Evolutionary conservation across 2,888 invertebrate genomes (phyloP).

Genomic region (Lagria hirta): DNA sequence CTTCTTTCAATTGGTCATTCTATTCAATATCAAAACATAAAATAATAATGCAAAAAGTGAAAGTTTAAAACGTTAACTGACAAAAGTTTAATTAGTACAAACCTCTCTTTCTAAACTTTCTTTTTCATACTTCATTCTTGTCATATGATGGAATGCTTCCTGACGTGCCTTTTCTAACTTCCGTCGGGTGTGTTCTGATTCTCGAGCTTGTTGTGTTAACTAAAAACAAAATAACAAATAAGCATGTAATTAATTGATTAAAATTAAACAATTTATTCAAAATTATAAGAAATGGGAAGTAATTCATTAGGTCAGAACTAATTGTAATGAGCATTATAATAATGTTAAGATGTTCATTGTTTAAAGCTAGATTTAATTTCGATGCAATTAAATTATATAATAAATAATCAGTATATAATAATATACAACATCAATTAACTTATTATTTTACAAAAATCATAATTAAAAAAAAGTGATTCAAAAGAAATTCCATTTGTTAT

Average conservation of each 20-base stretch:
- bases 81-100: slow-evolving; percentile 36
- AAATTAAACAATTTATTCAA: slow-evolving; percentile 9
- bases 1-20: slow-evolving; percentile 62
- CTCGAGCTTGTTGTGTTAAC: slow-evolving; percentile 60
- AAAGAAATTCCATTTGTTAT: too few relatives aligned
- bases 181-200: slow-evolving; percentile 60
- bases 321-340: too few relatives aligned
- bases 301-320: too few relatives aligned
- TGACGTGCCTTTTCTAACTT: slow-evolving; percentile 60
- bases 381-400: too few relatives aligned
- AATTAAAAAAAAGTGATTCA: too few relatives aligned
- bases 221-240: slow-evolving; percentile 45
- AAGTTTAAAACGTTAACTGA: slow-evolving; percentile 12
- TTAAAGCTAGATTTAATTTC: too few relatives aligned
- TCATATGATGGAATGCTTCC: slow-evolving; percentile 62
- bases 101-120: slow-evolving; percentile 61
- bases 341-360: too few relatives aligned
- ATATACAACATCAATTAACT: too few relatives aligned
- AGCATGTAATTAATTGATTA: slow-evolving; percentile 8
- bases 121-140: slow-evolving; percentile 60
- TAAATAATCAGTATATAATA: too few relatives aligned
- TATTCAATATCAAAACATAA: slow-evolving; percentile 35
- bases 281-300: too few relatives aligned
- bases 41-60: slow-evolving; percentile 16
- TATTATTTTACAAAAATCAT: too few relatives aligned